phyloP scores from a whole-genome alignment of 2,113 vertebrate species.

The Pterocles gutturalis region DNA sequence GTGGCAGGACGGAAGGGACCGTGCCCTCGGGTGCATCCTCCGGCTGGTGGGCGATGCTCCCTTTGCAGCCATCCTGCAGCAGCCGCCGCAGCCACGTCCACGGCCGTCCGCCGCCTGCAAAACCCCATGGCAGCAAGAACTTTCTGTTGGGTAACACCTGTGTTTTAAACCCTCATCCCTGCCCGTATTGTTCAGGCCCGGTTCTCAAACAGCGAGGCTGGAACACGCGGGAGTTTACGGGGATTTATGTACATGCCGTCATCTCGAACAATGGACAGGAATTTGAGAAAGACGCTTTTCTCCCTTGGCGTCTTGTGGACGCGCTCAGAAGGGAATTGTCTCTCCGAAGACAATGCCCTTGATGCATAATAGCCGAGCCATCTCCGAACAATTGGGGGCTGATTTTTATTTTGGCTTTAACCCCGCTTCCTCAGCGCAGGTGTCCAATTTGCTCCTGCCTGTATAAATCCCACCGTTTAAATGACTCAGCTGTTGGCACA shows the following conservation, averaged over 20 bases:
- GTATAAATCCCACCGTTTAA: constrained; percentile 48
- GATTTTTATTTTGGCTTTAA: constrained; percentile 62
- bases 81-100: background rate
- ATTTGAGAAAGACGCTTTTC: background rate
- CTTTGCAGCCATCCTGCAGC: background rate
- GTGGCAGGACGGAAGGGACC: background rate
- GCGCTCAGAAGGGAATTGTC: background rate
- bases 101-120: background rate
- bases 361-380: constrained; percentile 29
- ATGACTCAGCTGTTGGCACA: constrained; percentile 61
- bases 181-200: background rate
- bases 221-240: background rate
- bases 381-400: constrained; percentile 3
- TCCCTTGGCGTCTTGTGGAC: background rate
- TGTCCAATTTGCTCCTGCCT: constrained; percentile 35
- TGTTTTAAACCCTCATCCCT: background rate
- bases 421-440: constrained; percentile 15
- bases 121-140: background rate
- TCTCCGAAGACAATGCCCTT: constrained; percentile 33
- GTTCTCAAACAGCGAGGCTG: background rate
- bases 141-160: background rate
- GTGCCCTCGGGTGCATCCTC: accelerated
- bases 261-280: background rate
- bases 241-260: background rate
- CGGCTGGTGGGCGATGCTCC: accelerated